These are phyloP conservation scores for Crossaster papposus DNA, from an alignment of 53 echinoderm and acorn worm species.

Conservation along the genomic window DNA sequence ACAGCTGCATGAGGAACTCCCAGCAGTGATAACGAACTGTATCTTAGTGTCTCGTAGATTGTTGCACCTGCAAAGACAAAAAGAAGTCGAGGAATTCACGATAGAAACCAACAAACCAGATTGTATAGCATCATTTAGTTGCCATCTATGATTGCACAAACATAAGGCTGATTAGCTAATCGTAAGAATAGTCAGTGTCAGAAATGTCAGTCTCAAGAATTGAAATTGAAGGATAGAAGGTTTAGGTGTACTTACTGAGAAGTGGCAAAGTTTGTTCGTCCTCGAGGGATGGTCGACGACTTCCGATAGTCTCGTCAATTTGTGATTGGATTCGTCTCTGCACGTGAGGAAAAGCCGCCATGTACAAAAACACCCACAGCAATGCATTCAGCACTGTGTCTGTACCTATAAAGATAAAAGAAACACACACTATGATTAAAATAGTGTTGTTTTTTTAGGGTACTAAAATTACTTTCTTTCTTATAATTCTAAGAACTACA, in stretches of 20 bases:
- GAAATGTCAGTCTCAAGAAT: neutral
- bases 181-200: too few relatives aligned
- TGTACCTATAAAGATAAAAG: conserved; percentile 72
- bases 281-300: conserved; percentile 73
- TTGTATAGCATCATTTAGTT: too few relatives aligned
- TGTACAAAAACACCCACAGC: conserved; percentile 93
- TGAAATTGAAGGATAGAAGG: neutral
- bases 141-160: too few relatives aligned
- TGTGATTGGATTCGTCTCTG: conserved; percentile 80
- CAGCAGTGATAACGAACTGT: conserved; percentile 87
- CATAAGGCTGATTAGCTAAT: too few relatives aligned
- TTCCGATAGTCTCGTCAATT: conserved; percentile 79
- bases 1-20: conserved; percentile 95
- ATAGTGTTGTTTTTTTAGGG: neutral
- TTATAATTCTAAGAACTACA: neutral
- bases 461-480: neutral
- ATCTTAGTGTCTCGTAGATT: conserved; percentile 91
- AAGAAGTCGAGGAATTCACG: neutral
- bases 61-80: conserved; percentile 75
- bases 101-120: neutral
- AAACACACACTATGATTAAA: neutral
- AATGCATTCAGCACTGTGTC: conserved; percentile 93
- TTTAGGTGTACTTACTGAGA: conserved; percentile 78
- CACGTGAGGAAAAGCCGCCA: conserved; percentile 87
- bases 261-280: conserved; percentile 88